These are phyloP conservation scores for Parascotia fuliginaria DNA, from an alignment of 2,888 invertebrate species.

Conservation along the genomic window DNA sequence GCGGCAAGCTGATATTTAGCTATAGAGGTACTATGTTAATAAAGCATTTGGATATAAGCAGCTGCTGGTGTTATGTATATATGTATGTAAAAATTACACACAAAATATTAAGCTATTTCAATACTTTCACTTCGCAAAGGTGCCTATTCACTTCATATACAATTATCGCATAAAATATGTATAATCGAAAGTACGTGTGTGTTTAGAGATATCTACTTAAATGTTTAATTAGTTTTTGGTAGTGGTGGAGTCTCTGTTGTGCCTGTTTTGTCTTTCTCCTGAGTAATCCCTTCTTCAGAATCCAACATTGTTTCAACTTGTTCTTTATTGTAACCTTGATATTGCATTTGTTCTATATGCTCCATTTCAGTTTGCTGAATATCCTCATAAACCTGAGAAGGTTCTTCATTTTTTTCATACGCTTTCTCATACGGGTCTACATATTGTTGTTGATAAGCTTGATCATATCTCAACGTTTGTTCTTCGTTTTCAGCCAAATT, in stretches of 20 bases:
- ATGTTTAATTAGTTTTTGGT: not conserved
- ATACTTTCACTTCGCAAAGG: no score
- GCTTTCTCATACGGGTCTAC: slow-evolving; percentile 32
- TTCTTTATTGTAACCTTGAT: not conserved
- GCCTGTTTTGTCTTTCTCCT: not conserved
- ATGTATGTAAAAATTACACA: no score
- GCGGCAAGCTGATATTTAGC: no score
- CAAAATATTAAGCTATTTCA: no score
- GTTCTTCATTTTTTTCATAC: slow-evolving; percentile 30
- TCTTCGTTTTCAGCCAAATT: slow-evolving; percentile 66
- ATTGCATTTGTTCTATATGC: slow-evolving; percentile 3
- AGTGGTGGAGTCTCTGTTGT: not conserved
- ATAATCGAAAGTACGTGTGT: no score
- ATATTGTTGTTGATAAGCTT: slow-evolving; percentile 69
- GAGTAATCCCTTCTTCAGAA: slow-evolving; percentile 50
- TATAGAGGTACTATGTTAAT: no score
- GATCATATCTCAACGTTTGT: slow-evolving; percentile 63
- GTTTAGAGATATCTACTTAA: no score
- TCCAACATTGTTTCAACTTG: slow-evolving; percentile 56
- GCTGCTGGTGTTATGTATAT: no score
- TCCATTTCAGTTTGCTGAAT: slow-evolving; percentile 15
- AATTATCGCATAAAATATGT: no score
- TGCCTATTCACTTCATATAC: no score
- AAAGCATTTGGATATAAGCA: no score
- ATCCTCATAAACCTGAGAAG: slow-evolving; percentile 7